Conservation (phyloP, 2,797 vertebrate genomes). For the Urocyon cinereoargenteus region DNA sequence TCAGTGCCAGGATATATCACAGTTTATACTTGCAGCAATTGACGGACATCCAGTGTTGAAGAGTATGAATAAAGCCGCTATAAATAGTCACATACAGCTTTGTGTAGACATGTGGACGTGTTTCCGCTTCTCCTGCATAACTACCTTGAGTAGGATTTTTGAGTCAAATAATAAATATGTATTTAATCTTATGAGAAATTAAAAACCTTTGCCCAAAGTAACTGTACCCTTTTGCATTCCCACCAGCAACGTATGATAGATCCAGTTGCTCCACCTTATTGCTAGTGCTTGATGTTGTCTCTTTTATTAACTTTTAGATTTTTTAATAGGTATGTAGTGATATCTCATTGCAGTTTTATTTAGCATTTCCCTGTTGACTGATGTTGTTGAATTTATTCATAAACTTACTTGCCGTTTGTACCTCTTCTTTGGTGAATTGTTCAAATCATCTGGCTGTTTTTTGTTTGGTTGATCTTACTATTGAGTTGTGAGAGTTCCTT, state of each 20-base stretch:
- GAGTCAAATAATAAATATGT: constrained; percentile 4
- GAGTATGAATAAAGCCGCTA: constrained; percentile 11
- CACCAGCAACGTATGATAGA: background rate
- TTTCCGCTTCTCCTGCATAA: background rate
- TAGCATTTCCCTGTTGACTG: background rate
- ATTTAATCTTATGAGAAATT: constrained; percentile 35
- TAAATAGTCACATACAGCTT: background rate
- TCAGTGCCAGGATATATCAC: background rate
- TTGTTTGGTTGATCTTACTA: background rate
- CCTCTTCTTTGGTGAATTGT: background rate
- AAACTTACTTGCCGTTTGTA: background rate
- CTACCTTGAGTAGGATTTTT: background rate
- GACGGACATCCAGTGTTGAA: background rate
- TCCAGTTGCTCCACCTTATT: background rate
- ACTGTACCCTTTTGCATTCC: background rate
- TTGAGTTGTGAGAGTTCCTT: background rate
- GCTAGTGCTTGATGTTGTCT: background rate
- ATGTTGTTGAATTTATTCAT: background rate
- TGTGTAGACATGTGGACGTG: background rate
- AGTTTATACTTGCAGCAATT: background rate
- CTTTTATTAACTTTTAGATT: background rate
- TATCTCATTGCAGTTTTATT: background rate
- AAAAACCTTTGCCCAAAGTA: background rate
- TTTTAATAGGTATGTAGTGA: background rate
- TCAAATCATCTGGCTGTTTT: background rate